phyloP scores from a whole-genome alignment of 2,888 invertebrate species.

The Serrognathus titanus region DNA sequence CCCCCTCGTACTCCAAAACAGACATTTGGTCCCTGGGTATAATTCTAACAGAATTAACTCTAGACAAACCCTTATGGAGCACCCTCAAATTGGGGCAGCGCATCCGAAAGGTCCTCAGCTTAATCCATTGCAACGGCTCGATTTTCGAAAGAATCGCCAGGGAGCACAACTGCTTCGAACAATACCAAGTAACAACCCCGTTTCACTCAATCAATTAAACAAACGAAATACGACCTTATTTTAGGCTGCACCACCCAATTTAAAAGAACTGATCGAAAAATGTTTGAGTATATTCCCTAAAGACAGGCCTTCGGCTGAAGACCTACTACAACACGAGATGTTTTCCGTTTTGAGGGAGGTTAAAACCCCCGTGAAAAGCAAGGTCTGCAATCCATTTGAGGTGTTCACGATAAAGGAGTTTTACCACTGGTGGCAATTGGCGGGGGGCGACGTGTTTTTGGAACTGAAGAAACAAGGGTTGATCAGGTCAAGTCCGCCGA shows the following conservation, averaged over 20 bases:
- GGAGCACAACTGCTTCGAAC: conserved; percentile 69
- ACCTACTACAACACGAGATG: conserved; percentile 55
- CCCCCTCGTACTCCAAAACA: conserved; percentile 64
- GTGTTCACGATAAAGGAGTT: conserved; percentile 69
- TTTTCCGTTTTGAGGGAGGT: conserved; percentile 50
- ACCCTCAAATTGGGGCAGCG: conserved; percentile 72
- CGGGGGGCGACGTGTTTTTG: conserved; percentile 90
- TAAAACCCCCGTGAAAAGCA: conserved; percentile 36
- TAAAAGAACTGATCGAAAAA: conserved; percentile 63
- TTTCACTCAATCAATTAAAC: not conserved
- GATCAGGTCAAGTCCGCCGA: conserved; percentile 80
- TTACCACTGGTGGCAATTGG: conserved; percentile 93
- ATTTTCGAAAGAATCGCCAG: conserved; percentile 71
- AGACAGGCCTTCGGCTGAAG: conserved; percentile 58
- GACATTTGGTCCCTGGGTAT: conserved; percentile 97
- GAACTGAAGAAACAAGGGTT: conserved; percentile 89
- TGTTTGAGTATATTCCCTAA: conserved; percentile 69
- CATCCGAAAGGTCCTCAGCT: conserved; percentile 70
- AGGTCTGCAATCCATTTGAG: conserved; percentile 40
- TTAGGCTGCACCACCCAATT: conserved; percentile 57
- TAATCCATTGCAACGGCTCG: conserved; percentile 59
- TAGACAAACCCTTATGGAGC: conserved; percentile 69
- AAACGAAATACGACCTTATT: conserved; percentile 12
- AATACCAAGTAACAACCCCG: conserved; percentile 55
- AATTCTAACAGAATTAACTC: conserved; percentile 74